Conservation (phyloP, 2,888 invertebrate genomes). For the Drosophila heteroneura region DNA sequence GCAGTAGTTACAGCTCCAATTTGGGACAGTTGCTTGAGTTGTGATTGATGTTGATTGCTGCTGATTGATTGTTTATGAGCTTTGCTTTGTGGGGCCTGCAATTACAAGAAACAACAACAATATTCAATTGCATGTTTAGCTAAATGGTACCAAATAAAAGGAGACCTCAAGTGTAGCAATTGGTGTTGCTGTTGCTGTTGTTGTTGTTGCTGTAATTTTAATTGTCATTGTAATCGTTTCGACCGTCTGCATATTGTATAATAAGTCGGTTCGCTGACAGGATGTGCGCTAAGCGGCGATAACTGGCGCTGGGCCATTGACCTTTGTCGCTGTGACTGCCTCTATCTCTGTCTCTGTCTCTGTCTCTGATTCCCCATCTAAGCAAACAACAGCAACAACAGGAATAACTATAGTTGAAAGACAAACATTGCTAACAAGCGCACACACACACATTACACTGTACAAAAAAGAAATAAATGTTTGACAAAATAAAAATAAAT, state of each 20-base stretch:
- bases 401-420: constrained; percentile 22
- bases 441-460: constrained; percentile 29
- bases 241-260: constrained; percentile 59
- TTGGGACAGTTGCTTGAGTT: constrained; percentile 59
- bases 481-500: not conserved
- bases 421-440: constrained; percentile 29
- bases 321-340: constrained; percentile 32
- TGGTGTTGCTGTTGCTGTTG: constrained; percentile 9
- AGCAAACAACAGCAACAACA: constrained; percentile 19
- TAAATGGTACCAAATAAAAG: not conserved
- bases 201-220: constrained; percentile 4
- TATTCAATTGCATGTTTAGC: constrained; percentile 38
- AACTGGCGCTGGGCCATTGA: constrained; percentile 42
- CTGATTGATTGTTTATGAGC: constrained; percentile 57
- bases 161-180: constrained; percentile 13
- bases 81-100: constrained; percentile 49
- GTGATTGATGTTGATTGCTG: constrained; percentile 62
- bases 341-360: constrained; percentile 19
- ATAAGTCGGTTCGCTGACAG: constrained; percentile 64
- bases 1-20: constrained; percentile 54
- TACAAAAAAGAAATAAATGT: constrained; percentile 15
- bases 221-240: constrained; percentile 6
- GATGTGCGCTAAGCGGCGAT: constrained; percentile 57
- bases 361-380: constrained; percentile 38
- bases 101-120: constrained; percentile 50